Evolutionary conservation across 2,113 vertebrate species (phyloP).

Genomic region (Uropsilus gracilis): DNA sequence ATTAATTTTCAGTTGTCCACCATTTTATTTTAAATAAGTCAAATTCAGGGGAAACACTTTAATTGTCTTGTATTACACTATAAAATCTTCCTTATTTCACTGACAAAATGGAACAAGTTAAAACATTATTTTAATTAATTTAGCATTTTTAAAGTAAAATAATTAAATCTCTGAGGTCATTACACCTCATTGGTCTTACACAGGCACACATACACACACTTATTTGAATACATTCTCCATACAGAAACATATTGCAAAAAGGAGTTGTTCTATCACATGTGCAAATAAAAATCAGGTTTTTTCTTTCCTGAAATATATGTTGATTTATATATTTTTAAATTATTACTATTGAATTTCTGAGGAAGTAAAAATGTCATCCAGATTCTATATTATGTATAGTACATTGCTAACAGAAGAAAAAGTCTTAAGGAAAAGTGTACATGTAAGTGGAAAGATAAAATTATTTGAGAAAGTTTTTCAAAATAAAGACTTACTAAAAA

Average conservation of each 20-base stretch:
- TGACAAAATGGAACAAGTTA: background rate
- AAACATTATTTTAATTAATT: too few species aligned
- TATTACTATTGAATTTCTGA: background rate
- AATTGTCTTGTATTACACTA: background rate
- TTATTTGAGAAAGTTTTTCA: background rate
- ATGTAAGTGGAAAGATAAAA: background rate
- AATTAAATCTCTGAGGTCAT: background rate
- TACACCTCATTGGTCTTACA: background rate
- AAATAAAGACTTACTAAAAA: background rate
- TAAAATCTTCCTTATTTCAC: background rate
- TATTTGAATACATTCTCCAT: background rate
- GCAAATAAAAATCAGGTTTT: background rate
- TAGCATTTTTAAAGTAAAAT: too few species aligned
- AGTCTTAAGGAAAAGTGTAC: background rate
- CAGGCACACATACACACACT: background rate
- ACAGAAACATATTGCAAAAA: background rate
- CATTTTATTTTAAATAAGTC: constrained; percentile 25
- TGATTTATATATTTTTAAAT: background rate
- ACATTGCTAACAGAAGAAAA: background rate
- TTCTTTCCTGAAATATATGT: background rate
- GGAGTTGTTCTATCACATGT: background rate
- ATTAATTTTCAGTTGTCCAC: background rate
- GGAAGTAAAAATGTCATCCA: background rate
- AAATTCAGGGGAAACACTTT: background rate
- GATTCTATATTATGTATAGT: background rate